Evolutionary conservation across 2,888 invertebrate species (phyloP), one percentile per base, ranked within the genome.

Genomic region (Theristus sp.): DNA sequence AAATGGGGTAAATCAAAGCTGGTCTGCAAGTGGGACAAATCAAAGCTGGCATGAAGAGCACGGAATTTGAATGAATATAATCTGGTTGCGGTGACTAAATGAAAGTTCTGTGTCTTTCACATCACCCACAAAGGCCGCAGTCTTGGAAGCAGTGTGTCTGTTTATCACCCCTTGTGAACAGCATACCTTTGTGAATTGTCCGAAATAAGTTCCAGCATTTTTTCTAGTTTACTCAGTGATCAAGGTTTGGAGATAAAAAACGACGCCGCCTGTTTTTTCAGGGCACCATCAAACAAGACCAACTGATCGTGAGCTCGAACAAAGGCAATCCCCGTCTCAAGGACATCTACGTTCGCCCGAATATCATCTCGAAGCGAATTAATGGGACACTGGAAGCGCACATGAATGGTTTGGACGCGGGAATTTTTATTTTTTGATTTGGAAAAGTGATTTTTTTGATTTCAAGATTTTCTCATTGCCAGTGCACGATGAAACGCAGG

Each of bases 271-370:
- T 38, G 17, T 38, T 13, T 38, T 58, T 57, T 56, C 65, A 76
- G 74, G 80, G 96, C 78, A 82, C 98, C 65, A 94, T 98, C 0
- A 96, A 96, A 78, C 98, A 99, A 76, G 98, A 98, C 76, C 90
- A 90, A 30, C 78, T 98, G 54, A 81, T 96, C 38, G 79, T 96
- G 38, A 90, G 89, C 17, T 87, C 87, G 68, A 93, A 89, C 76
- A 91, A 94, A 79, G 90, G 91, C 67, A 96, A 96, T 77, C 94
- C 98, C 90, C 94, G 78, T 79, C 94, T 62, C 49, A 71, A 71
- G 64, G 71, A 71, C 63, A 64, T 71, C 63, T 98, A 91, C 74
- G 94, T 98, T 74, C 82, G 98, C 67, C 98, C 98, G n/a, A 98
- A 96, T 75, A 93, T 98, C 72, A 91, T 94, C 1, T 87, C 90